Evolutionary conservation across 2,888 invertebrate genomes (phyloP), one percentile per base, ranked within the genome.

Genomic region (Elmis aenea): DNA sequence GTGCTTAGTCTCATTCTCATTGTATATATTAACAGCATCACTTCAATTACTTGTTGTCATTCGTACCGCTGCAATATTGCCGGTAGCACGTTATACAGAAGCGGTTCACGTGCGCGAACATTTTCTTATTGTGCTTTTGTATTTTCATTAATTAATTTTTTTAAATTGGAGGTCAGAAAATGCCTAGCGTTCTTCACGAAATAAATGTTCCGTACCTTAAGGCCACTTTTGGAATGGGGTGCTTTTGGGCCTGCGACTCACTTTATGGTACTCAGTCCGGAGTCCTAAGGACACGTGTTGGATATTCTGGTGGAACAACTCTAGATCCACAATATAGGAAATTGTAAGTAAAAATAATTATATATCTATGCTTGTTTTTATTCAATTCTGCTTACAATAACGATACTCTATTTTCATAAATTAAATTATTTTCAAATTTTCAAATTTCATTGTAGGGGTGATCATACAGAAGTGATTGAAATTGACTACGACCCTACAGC

Each of bases 401-500:
- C 9, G 10, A 8, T 8, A 2, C 15, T 2, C 11, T 28, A 3
- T 28, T 2, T 29, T 30, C n/a, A n/a, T n/a, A 18, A 18, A 8
- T 18, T 8, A 8, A 8, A 8, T 21, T 3, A 20, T 22, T 8
- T 43, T 41, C 8, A 11, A 21, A 10, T 20, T 6, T 8, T 32
- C 11, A 18, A 11, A 14, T 16, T 24, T 27, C 50, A 48, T 72
- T 73, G 39, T 69, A 94, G 93, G 53, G 90, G 89, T 8, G 92
- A 94, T 65, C 94, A 95, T 64, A 93, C 92, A 9, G 96, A 96
- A 73, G 88, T 92, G 11, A 83, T 94, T 37, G 88, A 94, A 66
- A 75, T 97, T 46, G 88, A 93, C 61, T 96, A 77, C 61, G 89
- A 96, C 65, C 91, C 94, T 3, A 77, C 78, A 43, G 67, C 78